Conservation (phyloP, 2,113 vertebrate genomes). For the Plotosus lineatus region DNA sequence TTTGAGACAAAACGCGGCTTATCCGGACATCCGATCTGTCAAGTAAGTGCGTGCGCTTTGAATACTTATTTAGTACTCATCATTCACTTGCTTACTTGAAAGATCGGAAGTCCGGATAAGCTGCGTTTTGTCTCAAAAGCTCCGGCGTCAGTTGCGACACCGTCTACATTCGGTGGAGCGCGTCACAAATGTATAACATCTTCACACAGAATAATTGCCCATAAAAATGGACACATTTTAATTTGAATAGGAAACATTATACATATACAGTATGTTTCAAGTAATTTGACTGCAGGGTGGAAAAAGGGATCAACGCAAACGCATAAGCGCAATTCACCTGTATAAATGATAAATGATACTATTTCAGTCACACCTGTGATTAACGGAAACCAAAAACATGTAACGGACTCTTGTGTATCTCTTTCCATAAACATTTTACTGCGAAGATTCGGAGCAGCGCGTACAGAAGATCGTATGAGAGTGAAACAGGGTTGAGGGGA, state of each 20-base stretch:
- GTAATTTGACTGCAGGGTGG: not conserved
- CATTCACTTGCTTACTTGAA: too few species aligned
- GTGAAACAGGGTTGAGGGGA: not conserved
- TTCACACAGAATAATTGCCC: not conserved
- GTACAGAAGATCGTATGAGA: too few species aligned
- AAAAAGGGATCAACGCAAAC: not conserved
- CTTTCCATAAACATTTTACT: not conserved
- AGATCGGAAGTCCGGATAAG: too few species aligned
- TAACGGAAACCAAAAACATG: not conserved
- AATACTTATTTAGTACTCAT: too few species aligned
- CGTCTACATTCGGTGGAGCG: too few species aligned
- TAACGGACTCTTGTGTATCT: not conserved
- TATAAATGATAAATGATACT: not conserved
- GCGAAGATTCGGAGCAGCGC: not conserved
- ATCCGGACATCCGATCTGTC: too few species aligned
- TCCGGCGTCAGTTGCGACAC: too few species aligned
- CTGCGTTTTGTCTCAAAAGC: too few species aligned
- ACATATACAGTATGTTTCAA: too few species aligned
- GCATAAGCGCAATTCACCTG: not conserved
- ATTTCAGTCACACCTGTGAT: not conserved
- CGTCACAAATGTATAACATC: too few species aligned
- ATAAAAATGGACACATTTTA: not conserved
- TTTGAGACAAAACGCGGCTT: too few species aligned
- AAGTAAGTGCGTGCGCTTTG: too few species aligned
- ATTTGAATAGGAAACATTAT: not conserved